Percentiles rank a stretch among this genome's conserved stretches.
phyloP scores from a whole-genome alignment of 2,113 vertebrate species.

The Tetrao urogallus region DNA sequence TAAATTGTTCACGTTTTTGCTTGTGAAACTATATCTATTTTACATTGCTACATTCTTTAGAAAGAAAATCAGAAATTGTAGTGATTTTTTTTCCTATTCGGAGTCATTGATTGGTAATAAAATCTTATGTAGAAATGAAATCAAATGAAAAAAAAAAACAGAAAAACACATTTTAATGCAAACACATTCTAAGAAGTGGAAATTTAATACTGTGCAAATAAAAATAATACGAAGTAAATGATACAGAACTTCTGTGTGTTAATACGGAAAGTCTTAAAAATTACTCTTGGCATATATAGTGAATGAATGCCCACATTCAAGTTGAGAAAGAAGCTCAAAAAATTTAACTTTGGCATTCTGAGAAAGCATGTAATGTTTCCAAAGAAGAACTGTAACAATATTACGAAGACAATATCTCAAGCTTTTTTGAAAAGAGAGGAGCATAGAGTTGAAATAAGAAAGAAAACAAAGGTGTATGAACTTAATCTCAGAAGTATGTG shows the following conservation, averaged over 20 bases:
- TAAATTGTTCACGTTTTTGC: not conserved
- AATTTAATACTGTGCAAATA: not conserved
- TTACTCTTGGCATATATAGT: not conserved
- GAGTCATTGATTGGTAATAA: not conserved
- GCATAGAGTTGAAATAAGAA: accelerated
- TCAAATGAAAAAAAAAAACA: accelerated
- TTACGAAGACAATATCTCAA: not conserved
- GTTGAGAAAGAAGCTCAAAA: not conserved
- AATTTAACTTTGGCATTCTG: not conserved
- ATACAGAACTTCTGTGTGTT: not conserved
- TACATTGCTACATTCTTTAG: not conserved
- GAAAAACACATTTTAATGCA: not conserved
- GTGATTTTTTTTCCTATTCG: not conserved
- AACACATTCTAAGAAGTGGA: accelerated
- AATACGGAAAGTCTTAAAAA: not conserved
- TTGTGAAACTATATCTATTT: not conserved
- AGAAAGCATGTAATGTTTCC: not conserved
- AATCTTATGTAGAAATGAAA: not conserved
- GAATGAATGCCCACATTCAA: not conserved
- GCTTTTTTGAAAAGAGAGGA: not conserved
- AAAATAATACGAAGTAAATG: not conserved
- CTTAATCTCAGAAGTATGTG: accelerated
- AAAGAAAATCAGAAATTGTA: not conserved
- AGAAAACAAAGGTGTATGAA: not conserved
- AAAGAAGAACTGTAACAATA: not conserved